A percentile compares a stretch with the other conserved stretches of the same genome.
These are phyloP conservation scores for Cololabis saira DNA, from an alignment of 2,113 vertebrate genomes.

Conservation along the genomic window DNA sequence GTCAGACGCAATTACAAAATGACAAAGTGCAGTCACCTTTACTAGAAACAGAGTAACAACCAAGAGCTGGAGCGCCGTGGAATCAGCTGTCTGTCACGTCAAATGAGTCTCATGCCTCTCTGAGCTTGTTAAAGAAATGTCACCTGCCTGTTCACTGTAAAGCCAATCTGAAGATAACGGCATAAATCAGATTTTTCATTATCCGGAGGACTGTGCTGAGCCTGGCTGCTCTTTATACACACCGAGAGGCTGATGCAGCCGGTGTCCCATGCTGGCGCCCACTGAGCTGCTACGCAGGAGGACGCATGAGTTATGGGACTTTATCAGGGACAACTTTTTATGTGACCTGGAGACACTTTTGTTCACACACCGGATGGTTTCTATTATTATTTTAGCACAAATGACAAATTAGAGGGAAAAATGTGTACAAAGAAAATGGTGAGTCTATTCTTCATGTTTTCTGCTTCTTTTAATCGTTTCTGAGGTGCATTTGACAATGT, in stretches of 20 bases:
- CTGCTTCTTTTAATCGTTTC: too few species aligned
- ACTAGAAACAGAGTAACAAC: conserved; percentile 15
- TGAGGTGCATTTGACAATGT: background rate
- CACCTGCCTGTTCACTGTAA: conserved; percentile 37
- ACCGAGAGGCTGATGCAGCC: too few species aligned
- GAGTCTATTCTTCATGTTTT: too few species aligned
- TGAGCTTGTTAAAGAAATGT: conserved; percentile 33
- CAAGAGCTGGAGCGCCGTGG: conserved; percentile 15
- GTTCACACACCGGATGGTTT: too few species aligned
- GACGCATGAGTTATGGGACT: too few species aligned
- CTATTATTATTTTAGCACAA: too few species aligned
- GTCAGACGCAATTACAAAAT: conserved; percentile 22
- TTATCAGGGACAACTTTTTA: too few species aligned
- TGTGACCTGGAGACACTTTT: too few species aligned
- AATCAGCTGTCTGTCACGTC: conserved; percentile 16
- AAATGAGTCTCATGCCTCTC: conserved; percentile 16
- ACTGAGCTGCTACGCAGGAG: too few species aligned
- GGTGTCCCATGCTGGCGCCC: too few species aligned
- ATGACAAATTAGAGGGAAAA: too few species aligned
- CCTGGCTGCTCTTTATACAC: background rate
- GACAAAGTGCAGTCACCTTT: conserved; percentile 28
- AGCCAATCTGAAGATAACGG: conserved; percentile 10
- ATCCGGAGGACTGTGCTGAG: background rate
- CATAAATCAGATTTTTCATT: conserved; percentile 4
- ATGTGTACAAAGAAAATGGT: too few species aligned